A percentile compares a stretch with the other conserved stretches of the same genome.
Conservation (phyloP, 2,888 invertebrate species). For the Caenorhabditis sp. region DNA sequence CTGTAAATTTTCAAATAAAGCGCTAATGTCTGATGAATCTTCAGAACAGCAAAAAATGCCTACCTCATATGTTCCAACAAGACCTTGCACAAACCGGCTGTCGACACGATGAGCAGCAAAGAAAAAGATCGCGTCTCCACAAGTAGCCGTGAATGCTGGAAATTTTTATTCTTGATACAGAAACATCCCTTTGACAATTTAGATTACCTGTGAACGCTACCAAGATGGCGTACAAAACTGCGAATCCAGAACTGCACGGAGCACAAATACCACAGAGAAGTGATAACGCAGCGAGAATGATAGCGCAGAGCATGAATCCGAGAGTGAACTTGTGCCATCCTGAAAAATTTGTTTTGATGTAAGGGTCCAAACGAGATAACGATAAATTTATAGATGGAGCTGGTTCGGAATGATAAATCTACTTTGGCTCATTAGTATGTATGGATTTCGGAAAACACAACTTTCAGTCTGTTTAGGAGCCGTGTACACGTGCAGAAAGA, state of each 20-base stretch:
- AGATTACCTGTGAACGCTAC: constrained; percentile 76
- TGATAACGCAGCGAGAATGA: constrained; percentile 75
- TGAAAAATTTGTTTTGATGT: constrained; percentile 62
- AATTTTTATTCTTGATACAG: not conserved
- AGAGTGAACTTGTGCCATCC: constrained; percentile 82
- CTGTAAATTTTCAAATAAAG: too few relatives aligned
- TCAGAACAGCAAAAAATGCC: not conserved
- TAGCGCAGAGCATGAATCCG: constrained; percentile 78
- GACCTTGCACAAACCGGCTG: constrained; percentile 81
- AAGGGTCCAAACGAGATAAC: too few relatives aligned
- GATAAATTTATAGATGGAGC: too few relatives aligned
- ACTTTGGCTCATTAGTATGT: too few relatives aligned
- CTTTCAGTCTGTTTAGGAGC: too few relatives aligned
- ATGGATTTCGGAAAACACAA: too few relatives aligned
- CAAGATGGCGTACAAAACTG: constrained; percentile 79
- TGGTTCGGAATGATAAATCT: too few relatives aligned
- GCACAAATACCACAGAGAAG: constrained; percentile 80
- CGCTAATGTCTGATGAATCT: not conserved
- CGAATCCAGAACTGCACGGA: constrained; percentile 80
- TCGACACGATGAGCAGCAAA: constrained; percentile 83
- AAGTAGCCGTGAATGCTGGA: constrained; percentile 70
- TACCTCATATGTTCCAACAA: constrained; percentile 82
- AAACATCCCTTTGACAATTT: not conserved
- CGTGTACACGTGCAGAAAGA: too few relatives aligned
- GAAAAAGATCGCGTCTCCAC: constrained; percentile 81